Evolutionary conservation across 2,113 vertebrate species (phyloP), one percentile per base, ranked within the genome.

Genomic region (Lonchura striata): DNA sequence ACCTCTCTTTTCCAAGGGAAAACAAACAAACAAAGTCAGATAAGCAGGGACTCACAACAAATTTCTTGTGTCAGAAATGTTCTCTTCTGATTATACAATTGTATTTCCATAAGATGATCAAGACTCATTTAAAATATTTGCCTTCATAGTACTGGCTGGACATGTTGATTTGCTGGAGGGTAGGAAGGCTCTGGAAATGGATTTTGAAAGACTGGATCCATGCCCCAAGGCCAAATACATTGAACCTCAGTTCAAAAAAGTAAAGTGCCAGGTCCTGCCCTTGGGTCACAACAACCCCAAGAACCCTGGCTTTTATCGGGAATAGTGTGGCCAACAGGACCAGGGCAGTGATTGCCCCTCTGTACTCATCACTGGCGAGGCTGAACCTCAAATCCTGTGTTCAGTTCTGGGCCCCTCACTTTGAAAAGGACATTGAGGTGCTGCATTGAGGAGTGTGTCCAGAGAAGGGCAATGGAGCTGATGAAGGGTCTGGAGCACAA

Each of bases 371-470:
- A 22, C 59, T 44, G 13, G 15, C 13, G 8, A 72, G 59, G 59
- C 37, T 9, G 6, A 59, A 44, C 13, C 33, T 57, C 10, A 27
- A 57, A 63, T 37, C 1, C 22, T 42, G 42, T 33, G 25, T 4
- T 3, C 66, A 65, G 22, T 28, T 88, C 25, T 65, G 42, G 75
- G 33, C 14, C 21, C 3, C 17, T 57, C 21, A 35, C 35, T 42
- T 15, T 1, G 33, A 27, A 12, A 42, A 72, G 13, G 21, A 35
- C 31, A 27, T 3, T 27, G 30, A 80, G 42, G 50, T 8, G 12
- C 31, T 33, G 15, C n/a, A n/a, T n/a, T n/a, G n/a, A n/a, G n/a
- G 15, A 65, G 18, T 0, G 0, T 2, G 27, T 50, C 21, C 49
- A 50, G 22, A 65, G 65, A 25, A 30, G 31, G 8, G 12, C 15